Evolutionary conservation across 2,888 invertebrate species (phyloP).

Genomic region (Coremacera marginata): DNA sequence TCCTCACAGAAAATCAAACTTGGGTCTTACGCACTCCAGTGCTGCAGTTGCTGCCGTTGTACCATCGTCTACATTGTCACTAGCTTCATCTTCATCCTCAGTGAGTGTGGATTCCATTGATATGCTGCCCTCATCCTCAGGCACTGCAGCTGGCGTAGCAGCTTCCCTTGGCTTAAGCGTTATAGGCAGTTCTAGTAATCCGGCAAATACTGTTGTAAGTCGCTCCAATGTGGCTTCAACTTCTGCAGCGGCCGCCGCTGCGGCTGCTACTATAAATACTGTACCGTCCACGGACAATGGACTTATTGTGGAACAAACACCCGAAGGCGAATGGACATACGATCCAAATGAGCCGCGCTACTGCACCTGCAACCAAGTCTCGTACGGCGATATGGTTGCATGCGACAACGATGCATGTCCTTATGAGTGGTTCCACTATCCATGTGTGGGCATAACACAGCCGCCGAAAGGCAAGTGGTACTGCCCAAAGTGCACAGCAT

Average conservation of each 20-base stretch:
- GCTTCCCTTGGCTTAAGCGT: slow-evolving; percentile 17
- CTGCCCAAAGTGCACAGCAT: slow-evolving; percentile 93
- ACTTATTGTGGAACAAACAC: slow-evolving; percentile 64
- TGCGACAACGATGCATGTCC: slow-evolving; percentile 98
- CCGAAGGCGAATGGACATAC: slow-evolving; percentile 88
- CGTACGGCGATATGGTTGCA: slow-evolving; percentile 98
- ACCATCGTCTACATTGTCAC: slow-evolving; percentile 61
- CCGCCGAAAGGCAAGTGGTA: slow-evolving; percentile 99
- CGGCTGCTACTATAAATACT: slow-evolving; percentile 51
- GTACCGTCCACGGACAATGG: slow-evolving; percentile 59
- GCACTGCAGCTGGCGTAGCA: background rate
- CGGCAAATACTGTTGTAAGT: background rate
- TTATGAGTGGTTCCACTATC: slow-evolving; percentile 99
- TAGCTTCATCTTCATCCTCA: slow-evolving; percentile 62
- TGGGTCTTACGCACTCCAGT: slow-evolving; percentile 48
- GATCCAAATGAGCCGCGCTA: slow-evolving; percentile 97
- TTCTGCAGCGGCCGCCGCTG: slow-evolving; percentile 49
- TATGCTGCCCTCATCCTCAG: slow-evolving; percentile 50
- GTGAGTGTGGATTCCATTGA: slow-evolving; percentile 61
- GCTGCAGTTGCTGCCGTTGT: slow-evolving; percentile 42
- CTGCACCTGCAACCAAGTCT: slow-evolving; percentile 96
- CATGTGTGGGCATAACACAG: slow-evolving; percentile 95
- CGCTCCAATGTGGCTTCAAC: slow-evolving; percentile 47
- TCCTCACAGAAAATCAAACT: slow-evolving; percentile 56
- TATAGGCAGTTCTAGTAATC: background rate